A percentile compares a stretch with the other conserved stretches of the same genome.
These are phyloP conservation scores for Zeus faber DNA, from an alignment of 2,113 vertebrate species.

Conservation along the genomic window DNA sequence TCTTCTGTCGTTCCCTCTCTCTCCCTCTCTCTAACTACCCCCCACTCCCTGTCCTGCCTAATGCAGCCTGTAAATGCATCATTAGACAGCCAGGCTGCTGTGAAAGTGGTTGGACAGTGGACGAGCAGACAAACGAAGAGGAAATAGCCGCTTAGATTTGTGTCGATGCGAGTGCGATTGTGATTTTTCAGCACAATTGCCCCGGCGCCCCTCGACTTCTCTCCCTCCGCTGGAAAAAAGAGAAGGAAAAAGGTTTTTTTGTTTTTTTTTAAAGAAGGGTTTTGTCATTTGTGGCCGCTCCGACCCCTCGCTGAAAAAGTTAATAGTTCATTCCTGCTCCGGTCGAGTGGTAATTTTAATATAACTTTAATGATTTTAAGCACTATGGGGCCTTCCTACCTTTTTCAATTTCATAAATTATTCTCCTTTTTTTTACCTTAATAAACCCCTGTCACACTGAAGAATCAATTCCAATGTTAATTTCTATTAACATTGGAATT, in stretches of 20 bases:
- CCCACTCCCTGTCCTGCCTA: constrained; percentile 32
- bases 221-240: neutral
- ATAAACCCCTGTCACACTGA: no score
- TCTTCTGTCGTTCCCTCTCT: neutral
- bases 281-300: neutral
- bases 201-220: neutral
- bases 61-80: constrained; percentile 65
- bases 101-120: constrained; percentile 65
- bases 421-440: no score
- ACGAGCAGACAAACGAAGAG: constrained; percentile 46
- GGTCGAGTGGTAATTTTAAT: neutral
- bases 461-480: no score
- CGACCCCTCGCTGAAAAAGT: neutral
- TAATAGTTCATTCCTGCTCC: neutral
- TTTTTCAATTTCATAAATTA: no score
- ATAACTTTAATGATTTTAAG: neutral
- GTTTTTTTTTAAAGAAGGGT: neutral
- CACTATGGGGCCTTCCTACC: no score
- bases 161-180: constrained; percentile 10
- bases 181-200: constrained; percentile 4
- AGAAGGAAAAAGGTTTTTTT: neutral
- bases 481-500: no score
- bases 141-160: constrained; percentile 20
- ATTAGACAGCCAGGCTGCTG: constrained; percentile 65
- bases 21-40: neutral